phyloP scores from a whole-genome alignment of 2,797 vertebrate species.

The Sebastes jordani region DNA sequence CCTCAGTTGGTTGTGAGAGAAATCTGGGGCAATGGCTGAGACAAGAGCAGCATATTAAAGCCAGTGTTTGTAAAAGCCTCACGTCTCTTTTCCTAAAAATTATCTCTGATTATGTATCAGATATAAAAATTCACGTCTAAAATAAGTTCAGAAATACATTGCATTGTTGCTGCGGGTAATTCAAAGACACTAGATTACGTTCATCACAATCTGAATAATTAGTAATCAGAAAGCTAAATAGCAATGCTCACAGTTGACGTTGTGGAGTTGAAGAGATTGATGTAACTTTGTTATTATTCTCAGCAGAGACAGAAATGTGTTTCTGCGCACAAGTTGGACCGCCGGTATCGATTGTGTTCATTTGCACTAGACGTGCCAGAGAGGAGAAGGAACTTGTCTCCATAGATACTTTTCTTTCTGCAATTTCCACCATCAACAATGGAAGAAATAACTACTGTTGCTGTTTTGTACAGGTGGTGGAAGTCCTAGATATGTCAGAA shows the following conservation, averaged over 20 bases:
- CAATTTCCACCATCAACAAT: no score
- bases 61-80: slow-evolving; percentile 25
- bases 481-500: no score
- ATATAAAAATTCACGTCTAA: background rate
- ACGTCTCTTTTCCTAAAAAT: slow-evolving; percentile 16
- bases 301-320: slow-evolving; percentile 16
- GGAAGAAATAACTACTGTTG: no score
- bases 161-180: background rate
- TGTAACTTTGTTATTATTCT: slow-evolving; percentile 6
- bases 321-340: no score
- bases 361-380: no score
- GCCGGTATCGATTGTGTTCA: no score
- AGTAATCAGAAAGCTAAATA: slow-evolving; percentile 4
- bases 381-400: no score
- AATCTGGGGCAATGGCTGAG: slow-evolving; percentile 94
- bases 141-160: background rate
- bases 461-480: no score
- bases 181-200: background rate
- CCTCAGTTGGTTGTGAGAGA: slow-evolving; percentile 90
- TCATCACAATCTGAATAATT: background rate
- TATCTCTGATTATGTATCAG: slow-evolving; percentile 7
- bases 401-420: no score
- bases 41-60: slow-evolving; percentile 57
- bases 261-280: background rate
- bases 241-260: background rate